Base-by-base conservation (phyloP, 2,113 vertebrate genomes). In the Indicator indicator region DNA sequence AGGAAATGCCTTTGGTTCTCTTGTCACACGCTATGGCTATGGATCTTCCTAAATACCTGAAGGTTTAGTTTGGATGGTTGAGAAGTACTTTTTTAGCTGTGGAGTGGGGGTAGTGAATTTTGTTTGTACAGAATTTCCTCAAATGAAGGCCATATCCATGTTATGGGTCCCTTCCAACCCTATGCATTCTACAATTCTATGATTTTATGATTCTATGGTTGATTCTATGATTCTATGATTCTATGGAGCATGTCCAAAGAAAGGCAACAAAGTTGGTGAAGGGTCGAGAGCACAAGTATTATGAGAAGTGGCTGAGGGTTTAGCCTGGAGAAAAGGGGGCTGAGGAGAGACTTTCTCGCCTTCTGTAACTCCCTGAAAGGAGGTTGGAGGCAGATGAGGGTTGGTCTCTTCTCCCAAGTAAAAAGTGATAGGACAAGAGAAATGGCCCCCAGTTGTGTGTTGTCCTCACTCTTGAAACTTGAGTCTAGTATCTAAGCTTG, bases 31-130 rank as follows among this genome's bases (percentile, higher is more conserved):
- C n/a, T 10, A 7, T 12, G 23, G 60, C 12, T 67, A 6, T 9
- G 58, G 20, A 8, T 77, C 52, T 55, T 81, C 17, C 33, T 12
- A 23, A 59, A 28, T 15, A 24, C 46, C 56, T 17, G 52, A 82
- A 82, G 38, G 38, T 64, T 85, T 44, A 32, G 19, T 46, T 54
- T 60, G 70, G 23, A 46, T 56, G 12, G 17, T 17, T 60, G 33
- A 28, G 30, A 74, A 84, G 19, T 28, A 56, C 21, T 16, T 91
- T 80, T 28, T 11, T 19, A 42, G 28, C 59, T 80, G 17, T 46
- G 18, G 15, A 38, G 5, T 36, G 7, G 19, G 27, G 12, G 17
- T 4, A 58, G 16, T 0, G 0, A 40, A 67, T 64, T 33, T 60
- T 38, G 3, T 55, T 59, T 12, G 26, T 32, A 36, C 18, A 46